Conservation (phyloP, 1,140 invertebrate genomes). For the Notospermus geniculatus region DNA sequence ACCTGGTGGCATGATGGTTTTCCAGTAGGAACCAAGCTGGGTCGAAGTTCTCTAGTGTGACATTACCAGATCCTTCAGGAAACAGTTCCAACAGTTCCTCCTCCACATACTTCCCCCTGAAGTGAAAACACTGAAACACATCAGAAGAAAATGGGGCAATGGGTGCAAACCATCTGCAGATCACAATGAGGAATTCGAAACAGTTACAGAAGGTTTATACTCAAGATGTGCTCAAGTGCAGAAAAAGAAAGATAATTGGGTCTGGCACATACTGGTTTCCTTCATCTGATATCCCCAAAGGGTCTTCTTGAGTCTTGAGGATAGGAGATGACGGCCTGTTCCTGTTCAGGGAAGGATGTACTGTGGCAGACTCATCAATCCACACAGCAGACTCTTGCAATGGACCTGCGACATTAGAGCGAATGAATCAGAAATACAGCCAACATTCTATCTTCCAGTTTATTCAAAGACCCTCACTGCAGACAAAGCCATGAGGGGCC, state of each 20-base stretch:
- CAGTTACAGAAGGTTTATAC: too few relatives aligned
- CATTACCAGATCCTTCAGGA: conserved; percentile 80
- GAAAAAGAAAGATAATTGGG: too few relatives aligned
- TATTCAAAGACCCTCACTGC: too few relatives aligned
- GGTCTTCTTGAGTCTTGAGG: conserved; percentile 70
- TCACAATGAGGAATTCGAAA: too few relatives aligned
- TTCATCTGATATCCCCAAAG: conserved; percentile 89
- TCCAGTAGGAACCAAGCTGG: conserved; percentile 94
- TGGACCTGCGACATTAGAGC: too few relatives aligned
- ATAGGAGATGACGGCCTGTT: conserved; percentile 43
- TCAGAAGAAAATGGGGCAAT: too few relatives aligned
- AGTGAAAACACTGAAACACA: conserved; percentile 24
- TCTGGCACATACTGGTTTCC: conserved; percentile 74
- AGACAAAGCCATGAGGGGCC: too few relatives aligned
- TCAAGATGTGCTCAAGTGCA: too few relatives aligned
- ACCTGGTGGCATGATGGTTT: conserved; percentile 76
- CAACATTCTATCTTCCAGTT: too few relatives aligned
- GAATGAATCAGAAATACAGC: too few relatives aligned
- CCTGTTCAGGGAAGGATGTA: conserved; percentile 37
- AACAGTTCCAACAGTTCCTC: conserved; percentile 89
- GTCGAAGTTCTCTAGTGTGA: conserved; percentile 89
- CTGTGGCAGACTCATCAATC: conserved; percentile 77
- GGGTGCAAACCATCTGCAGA: too few relatives aligned
- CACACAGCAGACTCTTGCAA: conserved; percentile 98
- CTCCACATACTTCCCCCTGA: conserved; percentile 68